Evolutionary conservation across 1,140 invertebrate species (phyloP).

Genomic region (Diabrotica virgifera): DNA sequence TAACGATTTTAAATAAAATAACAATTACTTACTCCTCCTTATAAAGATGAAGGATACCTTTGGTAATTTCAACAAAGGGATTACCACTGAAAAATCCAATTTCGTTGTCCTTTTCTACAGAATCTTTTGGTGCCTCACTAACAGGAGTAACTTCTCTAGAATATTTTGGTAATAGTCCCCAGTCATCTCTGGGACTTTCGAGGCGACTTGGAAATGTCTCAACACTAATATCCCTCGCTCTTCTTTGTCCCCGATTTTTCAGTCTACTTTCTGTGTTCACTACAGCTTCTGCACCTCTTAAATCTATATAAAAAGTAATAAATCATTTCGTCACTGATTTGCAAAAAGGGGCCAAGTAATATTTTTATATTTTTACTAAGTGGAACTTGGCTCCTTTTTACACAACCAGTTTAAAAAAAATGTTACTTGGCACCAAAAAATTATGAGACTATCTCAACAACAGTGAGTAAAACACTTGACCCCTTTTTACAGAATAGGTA

Average conservation of each 20-base stretch:
- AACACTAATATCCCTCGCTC: slow-evolving; percentile 60
- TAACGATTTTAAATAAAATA: too few species aligned
- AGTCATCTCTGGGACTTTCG: slow-evolving; percentile 51
- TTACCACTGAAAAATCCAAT: slow-evolving; percentile 94
- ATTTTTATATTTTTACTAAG: too few species aligned
- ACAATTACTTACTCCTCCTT: slow-evolving; percentile 71
- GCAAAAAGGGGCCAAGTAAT: too few species aligned
- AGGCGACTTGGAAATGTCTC: slow-evolving; percentile 61
- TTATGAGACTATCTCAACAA: too few species aligned
- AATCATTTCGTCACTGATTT: too few species aligned
- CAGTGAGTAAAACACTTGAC: too few species aligned
- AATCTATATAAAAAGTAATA: slow-evolving; percentile 19
- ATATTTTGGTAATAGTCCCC: slow-evolving; percentile 48
- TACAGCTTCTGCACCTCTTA: slow-evolving; percentile 24
- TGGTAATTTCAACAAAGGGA: slow-evolving; percentile 93
- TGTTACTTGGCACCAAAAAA: too few species aligned
- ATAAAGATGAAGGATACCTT: slow-evolving; percentile 93
- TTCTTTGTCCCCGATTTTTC: slow-evolving; percentile 47
- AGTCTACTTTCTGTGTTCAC: slow-evolving; percentile 16
- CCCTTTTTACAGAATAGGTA: too few species aligned
- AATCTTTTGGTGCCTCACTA: slow-evolving; percentile 41
- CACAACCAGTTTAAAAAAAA: too few species aligned
- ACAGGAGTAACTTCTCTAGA: slow-evolving; percentile 49
- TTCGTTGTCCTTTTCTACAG: slow-evolving; percentile 53
- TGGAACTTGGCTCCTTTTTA: too few species aligned